Percentiles rank a stretch among this genome's conserved stretches.
Evolutionary conservation across 2,113 vertebrate species (phyloP).

Genomic region (Guaruba guarouba): DNA sequence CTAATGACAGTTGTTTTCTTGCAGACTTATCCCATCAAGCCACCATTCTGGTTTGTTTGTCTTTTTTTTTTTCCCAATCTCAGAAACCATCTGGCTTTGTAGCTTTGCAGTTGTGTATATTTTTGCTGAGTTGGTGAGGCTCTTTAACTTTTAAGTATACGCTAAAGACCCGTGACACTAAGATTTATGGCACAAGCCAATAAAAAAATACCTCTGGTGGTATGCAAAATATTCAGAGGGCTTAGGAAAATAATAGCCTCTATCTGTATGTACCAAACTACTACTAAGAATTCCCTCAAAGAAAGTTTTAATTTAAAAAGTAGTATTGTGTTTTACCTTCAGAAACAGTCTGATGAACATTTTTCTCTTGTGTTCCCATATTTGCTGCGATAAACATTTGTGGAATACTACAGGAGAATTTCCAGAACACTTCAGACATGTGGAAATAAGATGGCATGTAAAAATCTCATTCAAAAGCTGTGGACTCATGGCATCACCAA

Average conservation of each 20-base stretch:
- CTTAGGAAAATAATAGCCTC: constrained; percentile 12
- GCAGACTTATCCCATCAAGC: background rate
- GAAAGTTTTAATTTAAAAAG: background rate
- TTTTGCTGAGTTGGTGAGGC: constrained; percentile 12
- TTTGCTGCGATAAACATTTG: background rate
- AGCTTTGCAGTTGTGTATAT: background rate
- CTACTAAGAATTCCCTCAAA: background rate
- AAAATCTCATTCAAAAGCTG: background rate
- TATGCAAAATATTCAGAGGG: constrained; percentile 32
- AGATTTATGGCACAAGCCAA: constrained; percentile 24
- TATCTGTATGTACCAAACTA: background rate
- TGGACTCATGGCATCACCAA: background rate
- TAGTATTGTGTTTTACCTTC: background rate
- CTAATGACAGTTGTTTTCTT: background rate
- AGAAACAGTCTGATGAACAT: background rate
- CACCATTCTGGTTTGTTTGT: background rate
- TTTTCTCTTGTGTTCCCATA: background rate
- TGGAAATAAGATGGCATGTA: background rate
- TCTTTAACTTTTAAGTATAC: constrained; percentile 1
- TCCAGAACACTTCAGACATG: background rate
- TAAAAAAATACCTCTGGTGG: background rate
- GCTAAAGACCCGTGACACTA: background rate
- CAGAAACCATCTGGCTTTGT: background rate
- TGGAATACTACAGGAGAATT: background rate
- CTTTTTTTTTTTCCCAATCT: background rate